These are phyloP conservation scores for Crenichthys baileyi DNA, from an alignment of 2,797 vertebrate species.

Conservation along the genomic window DNA sequence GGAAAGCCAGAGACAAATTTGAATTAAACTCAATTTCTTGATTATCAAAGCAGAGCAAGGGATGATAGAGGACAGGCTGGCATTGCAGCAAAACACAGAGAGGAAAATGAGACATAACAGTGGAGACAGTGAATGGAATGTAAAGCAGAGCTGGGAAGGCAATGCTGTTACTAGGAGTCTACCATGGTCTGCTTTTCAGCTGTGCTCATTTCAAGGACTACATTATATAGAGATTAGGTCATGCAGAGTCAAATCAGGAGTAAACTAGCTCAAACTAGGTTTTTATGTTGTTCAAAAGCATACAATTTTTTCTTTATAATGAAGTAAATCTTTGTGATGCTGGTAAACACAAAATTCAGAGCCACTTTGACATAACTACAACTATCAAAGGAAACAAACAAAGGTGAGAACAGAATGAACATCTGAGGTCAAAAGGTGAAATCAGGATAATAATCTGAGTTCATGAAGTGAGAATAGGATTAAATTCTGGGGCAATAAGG, in stretches of 20 bases:
- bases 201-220: slow-evolving; percentile 48
- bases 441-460: no score
- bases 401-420: no score
- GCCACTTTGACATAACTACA: slow-evolving; percentile 4
- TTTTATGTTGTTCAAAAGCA: slow-evolving; percentile 14
- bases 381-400: background rate
- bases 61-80: slow-evolving; percentile 49
- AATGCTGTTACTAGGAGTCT: slow-evolving; percentile 29
- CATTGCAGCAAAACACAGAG: slow-evolving; percentile 50
- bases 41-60: slow-evolving; percentile 53
- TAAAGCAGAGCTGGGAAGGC: slow-evolving; percentile 39
- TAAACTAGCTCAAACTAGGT: slow-evolving; percentile 32
- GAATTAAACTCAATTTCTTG: slow-evolving; percentile 51
- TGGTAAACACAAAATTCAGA: background rate
- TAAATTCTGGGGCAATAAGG: no score
- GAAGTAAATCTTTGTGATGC: background rate
- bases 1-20: slow-evolving; percentile 21
- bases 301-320: slow-evolving; percentile 17
- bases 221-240: slow-evolving; percentile 26
- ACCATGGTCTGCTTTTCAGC: slow-evolving; percentile 21
- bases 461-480: no score
- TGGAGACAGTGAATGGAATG: slow-evolving; percentile 46
- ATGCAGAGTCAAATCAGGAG: slow-evolving; percentile 37
- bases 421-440: no score
- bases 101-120: slow-evolving; percentile 45